Base-by-base conservation (phyloP, 2,888 invertebrate species). In the Drosophila formosana region DNA sequence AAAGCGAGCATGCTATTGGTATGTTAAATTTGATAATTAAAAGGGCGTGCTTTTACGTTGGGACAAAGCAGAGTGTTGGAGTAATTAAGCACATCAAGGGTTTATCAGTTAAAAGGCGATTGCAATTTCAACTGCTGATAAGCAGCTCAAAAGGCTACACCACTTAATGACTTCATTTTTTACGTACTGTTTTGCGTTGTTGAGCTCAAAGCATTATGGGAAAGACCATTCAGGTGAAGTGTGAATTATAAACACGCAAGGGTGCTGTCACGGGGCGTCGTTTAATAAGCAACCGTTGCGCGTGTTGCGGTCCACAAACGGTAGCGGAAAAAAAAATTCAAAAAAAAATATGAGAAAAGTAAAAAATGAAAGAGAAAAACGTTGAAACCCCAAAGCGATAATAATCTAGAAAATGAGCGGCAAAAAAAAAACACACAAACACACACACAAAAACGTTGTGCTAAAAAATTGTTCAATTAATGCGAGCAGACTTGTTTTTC, bases 231-330 rank as follows among this genome's bases (percentile, higher is more conserved):
- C 66, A 83, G 56, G 61, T 72, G 65, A 87, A 83, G 83, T 83
- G 83, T 87, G 87, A 83, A 87, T 87, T 83, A 86, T 81, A 80
- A 86, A 72, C 83, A 83, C 87, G 83, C 83, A 84, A 87, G 66
- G 69, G 49, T 50, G 49, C 63, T 51, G 72, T 75, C 80, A 49
- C 53, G 58, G 47, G 62, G 56, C 56, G 65, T 60, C 65, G 57
- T 70, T 70, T 83, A 82, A 81, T 83, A 81, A 76, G 78, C 63
- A 55, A 69, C 67, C 57, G 56, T 50, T 43, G 61, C 49, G 55
- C 66, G 80, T 71, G 77, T 60, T 49, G 81, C 11, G 78, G 67
- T 51, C 45, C 51, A 26, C 47, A 49, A 49, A 43, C 43, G 49
- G 37, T 4, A 30, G 6, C 5, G 30, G 30, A 4, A 30, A 30